These are phyloP conservation scores for Bettongia penicillata DNA, from an alignment of 2,113 vertebrate species.

Conservation along the genomic window DNA sequence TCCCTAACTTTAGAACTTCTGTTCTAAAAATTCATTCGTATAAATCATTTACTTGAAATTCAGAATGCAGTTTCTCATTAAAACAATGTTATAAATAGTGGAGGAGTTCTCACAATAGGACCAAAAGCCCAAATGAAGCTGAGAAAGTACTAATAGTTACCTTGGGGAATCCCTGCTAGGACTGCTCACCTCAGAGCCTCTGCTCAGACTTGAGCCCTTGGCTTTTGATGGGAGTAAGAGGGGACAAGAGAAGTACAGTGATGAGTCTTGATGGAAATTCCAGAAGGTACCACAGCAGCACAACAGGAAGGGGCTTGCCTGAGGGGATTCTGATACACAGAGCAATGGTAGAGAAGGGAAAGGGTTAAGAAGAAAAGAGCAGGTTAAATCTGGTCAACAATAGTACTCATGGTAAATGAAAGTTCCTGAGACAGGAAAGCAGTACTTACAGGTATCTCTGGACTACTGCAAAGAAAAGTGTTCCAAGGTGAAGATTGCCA, in stretches of 20 bases:
- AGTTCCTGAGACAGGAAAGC: too few species aligned
- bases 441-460: too few species aligned
- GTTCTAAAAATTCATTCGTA: slow-evolving; percentile 38
- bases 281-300: background rate
- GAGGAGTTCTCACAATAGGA: too few species aligned
- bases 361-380: too few species aligned
- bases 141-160: background rate
- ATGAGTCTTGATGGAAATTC: background rate
- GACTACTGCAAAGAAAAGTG: too few species aligned
- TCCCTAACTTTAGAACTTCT: slow-evolving; percentile 2
- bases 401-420: too few species aligned
- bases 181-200: background rate
- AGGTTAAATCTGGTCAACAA: too few species aligned
- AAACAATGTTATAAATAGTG: background rate
- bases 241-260: background rate
- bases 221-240: background rate
- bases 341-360: background rate
- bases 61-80: slow-evolving; percentile 14
- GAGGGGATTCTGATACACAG: background rate
- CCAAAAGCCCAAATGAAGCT: background rate
- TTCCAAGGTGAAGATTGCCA: too few species aligned
- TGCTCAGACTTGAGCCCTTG: background rate
- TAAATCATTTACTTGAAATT: slow-evolving; percentile 50
- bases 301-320: background rate
- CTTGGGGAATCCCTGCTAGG: background rate